Evolutionary conservation across 1,140 invertebrate genomes (phyloP), one percentile per base, ranked within the genome.

Genomic region (Tetramorium alpestre): DNA sequence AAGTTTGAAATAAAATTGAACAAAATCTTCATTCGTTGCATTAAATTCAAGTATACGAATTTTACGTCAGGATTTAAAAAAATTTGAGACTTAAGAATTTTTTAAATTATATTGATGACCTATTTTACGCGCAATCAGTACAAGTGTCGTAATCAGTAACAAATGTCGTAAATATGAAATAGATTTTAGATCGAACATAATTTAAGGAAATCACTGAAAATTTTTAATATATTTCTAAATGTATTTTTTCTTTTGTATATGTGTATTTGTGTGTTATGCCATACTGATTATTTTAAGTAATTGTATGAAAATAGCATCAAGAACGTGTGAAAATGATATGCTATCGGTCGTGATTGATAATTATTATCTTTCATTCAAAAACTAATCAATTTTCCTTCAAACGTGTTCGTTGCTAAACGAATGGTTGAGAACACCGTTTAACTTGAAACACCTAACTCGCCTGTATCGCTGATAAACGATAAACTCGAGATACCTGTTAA

Each of bases 361-460:
- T 1, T 73, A 60, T 84, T 38, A 60, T 60, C 41, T 73, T 5
- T 49, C 54, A 60, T 84, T 60, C 4, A 56, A 81, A 65, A 70
- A 81, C 49, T 56, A 81, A 33, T 54, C 8, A 25, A 5, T 49
- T 56, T 75, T 69, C n/a, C 56, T 60, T 33, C 33, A 2, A 4
- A 75, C n/a, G 11, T 11, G 2, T 16, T 81, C 54, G 18, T 56
- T 16, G 0, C 56, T 60, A 60, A 11, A 76, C 16, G 3, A n/a
- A 22, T 76, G 7, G 1, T 22, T 28, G 33, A 41, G 16, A 60
- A 60, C 38, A 28, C 11, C 0, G 13, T 60, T 41, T 25, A 58
- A 25, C 2, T 41, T 75, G 38, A 41, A 6, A 58, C 60, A 44
- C 60, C 13, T 60, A 76, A 73, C 18, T 60, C 8, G 8, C 16